phyloP scores from a whole-genome alignment of 1,140 invertebrate genomes.

The Hermetia illucens region DNA sequence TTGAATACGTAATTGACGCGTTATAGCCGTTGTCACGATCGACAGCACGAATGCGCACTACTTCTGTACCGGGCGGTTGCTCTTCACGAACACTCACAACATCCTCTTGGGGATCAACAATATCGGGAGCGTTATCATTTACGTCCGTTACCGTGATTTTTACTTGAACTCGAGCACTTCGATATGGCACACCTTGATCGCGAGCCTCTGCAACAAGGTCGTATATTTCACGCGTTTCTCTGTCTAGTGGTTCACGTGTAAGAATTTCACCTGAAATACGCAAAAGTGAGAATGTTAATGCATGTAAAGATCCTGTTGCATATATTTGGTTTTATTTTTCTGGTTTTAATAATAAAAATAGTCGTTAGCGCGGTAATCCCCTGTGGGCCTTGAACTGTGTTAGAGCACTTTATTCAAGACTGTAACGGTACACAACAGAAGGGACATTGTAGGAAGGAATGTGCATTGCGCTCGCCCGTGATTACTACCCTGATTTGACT shows the following conservation, averaged over 20 bases:
- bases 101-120: conserved; percentile 75
- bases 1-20: conserved; percentile 73
- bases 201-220: conserved; percentile 70
- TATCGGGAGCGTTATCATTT: conserved; percentile 82
- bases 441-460: too few relatives aligned
- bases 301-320: too few relatives aligned
- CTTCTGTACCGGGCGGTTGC: conserved; percentile 69
- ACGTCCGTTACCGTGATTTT: conserved; percentile 64
- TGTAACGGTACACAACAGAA: too few relatives aligned
- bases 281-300: too few relatives aligned
- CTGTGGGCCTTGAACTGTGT: too few relatives aligned
- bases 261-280: conserved; percentile 62
- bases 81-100: conserved; percentile 78
- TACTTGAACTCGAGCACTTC: conserved; percentile 56
- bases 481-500: too few relatives aligned
- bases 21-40: conserved; percentile 81
- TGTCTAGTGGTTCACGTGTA: conserved; percentile 65
- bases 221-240: conserved; percentile 63
- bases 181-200: conserved; percentile 68
- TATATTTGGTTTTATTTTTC: too few relatives aligned
- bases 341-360: too few relatives aligned
- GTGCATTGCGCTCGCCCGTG: too few relatives aligned
- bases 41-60: conserved; percentile 67
- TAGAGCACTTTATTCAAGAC: too few relatives aligned
- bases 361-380: too few relatives aligned